Evolutionary conservation across 2,888 invertebrate genomes (phyloP), one percentile per base, ranked within the genome.

Genomic region (Drosophila niveifrons): DNA sequence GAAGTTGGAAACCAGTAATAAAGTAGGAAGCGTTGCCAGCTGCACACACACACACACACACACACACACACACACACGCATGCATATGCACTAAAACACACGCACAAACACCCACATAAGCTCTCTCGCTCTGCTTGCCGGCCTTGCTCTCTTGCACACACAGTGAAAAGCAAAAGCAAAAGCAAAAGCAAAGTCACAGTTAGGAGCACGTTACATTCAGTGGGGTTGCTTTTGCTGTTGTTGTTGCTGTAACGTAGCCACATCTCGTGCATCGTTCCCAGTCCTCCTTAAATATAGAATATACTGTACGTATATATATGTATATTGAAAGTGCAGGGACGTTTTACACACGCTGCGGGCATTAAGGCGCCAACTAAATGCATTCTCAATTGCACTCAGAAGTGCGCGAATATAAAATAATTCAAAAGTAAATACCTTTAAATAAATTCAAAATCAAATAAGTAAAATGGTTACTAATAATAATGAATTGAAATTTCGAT

Each of bases 1-100:
- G 79, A 69, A 78, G 81, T 75, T 84, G 66, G 55, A 82, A 82
- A 87, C 81, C 81, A 84, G 81, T 84, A 87, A 87, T 87, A 87
- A 84, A 81, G 82, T 81, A 84, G 82, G 82, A 81, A 87, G 72
- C 82, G 56, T 58, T 81, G 75, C 87, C 82, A 84, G 81, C 82
- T 87, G 81, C 84, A 87, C 53, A 58, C 62, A 66, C 55, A 23
- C 50, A 55, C 28, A 46, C 61, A 43, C 29, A 48, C 36, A 17
- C 39, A 44, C 31, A 23, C 47, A 62, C 62, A 9, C 36, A 36
- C n/a, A n/a, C 84, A 86, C 36, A 36, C 36, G 4, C 13, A 39
- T 13, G 3, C 36, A 39, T n/a, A 39, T n/a, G 11, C 36, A 39
- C n/a, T n/a, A 0, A n/a, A 0, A n/a, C 59, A 66, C 39, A 31